Evolutionary conservation across 2,113 vertebrate species (phyloP), one percentile per base, ranked within the genome.

Genomic region (Isichthys henryi): DNA sequence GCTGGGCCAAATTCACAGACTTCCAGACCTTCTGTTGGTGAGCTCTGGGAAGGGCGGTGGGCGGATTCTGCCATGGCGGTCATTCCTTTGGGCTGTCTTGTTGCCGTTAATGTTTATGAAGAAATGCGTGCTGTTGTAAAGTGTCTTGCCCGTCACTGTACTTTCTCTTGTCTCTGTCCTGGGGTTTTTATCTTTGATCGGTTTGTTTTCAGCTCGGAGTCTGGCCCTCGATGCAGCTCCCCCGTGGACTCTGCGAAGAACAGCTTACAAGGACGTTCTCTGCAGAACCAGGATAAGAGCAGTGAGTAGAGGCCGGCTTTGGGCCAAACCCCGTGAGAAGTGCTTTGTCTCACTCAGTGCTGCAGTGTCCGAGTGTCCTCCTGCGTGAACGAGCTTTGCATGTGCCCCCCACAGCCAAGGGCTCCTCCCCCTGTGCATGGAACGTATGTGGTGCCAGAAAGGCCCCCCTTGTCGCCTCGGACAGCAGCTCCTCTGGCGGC

Each of bases 11-110:
- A 91, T 99, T 99, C 90, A 96, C 97, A 0, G 97, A 98, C 94
- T 98, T 99, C 92, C 97, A 98, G 93, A 97, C 97, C 13, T 98
- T 98, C 93, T 97, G 97, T 91, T 97, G 98, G 98, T 99, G 88
- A 96, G 95, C 27, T 39, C 17, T 11, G 10, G 39, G 39, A 21
- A 31, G 10, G 62, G n/a, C n/a, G 10, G 10, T 17, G 23, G 46
- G 74, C 35, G 4, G 74, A 43, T 77, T 17, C 74, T 17, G 13
- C 35, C 2, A 6, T 13, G 48, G 10, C 6, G 2, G 2, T 27
- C 50, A 50, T 27, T 50, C 23, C n/a, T 27, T 84, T 48, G 82
- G 23, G 83, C 45, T n/a, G 39, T 50, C 10, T n/a, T 13, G 5
- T 1, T 82, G 77, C 35, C 1, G 82, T 23, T 23, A 3, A 4